phyloP scores from a whole-genome alignment of 1,140 invertebrate species.

The Penaeus japonicus region DNA sequence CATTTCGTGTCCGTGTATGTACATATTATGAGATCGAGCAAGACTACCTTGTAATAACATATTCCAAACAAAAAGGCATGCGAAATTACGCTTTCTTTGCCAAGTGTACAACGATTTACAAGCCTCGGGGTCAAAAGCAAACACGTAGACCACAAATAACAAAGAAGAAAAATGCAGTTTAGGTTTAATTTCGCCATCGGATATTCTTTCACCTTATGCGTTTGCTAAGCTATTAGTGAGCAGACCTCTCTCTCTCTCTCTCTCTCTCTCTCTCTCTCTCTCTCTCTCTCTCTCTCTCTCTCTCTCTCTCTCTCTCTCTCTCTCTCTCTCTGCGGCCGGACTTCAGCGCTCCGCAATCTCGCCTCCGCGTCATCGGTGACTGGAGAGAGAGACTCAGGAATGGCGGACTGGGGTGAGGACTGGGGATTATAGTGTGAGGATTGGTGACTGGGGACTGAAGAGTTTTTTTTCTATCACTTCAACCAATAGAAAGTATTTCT shows the following conservation, averaged over 20 bases:
- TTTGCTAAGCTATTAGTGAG: conserved; percentile 51
- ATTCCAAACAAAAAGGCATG: too few species aligned
- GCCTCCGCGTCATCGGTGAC: too few species aligned
- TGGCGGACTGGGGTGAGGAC: too few species aligned
- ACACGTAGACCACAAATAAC: conserved; percentile 32
- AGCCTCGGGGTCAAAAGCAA: conserved; percentile 20
- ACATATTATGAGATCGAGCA: too few species aligned
- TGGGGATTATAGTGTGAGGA: too few species aligned
- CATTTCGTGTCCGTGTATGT: too few species aligned
- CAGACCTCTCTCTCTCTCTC: background rate
- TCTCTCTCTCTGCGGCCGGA: background rate
- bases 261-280: background rate
- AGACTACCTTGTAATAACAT: too few species aligned
- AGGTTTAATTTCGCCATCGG: conserved; percentile 47
- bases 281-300: background rate
- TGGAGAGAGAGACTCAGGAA: too few species aligned
- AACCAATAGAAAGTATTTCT: too few species aligned
- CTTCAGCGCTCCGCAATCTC: background rate
- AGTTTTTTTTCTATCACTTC: too few species aligned
- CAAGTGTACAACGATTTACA: conserved; percentile 15
- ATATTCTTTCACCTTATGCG: conserved; percentile 14
- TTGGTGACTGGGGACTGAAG: too few species aligned
- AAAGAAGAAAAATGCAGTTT: conserved; percentile 13
- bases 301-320: background rate
- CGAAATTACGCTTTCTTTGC: background rate